Evolutionary conservation across 2,113 vertebrate genomes (phyloP), one percentile per base, ranked within the genome.

Genomic region (Nothobranchius furzeri): DNA sequence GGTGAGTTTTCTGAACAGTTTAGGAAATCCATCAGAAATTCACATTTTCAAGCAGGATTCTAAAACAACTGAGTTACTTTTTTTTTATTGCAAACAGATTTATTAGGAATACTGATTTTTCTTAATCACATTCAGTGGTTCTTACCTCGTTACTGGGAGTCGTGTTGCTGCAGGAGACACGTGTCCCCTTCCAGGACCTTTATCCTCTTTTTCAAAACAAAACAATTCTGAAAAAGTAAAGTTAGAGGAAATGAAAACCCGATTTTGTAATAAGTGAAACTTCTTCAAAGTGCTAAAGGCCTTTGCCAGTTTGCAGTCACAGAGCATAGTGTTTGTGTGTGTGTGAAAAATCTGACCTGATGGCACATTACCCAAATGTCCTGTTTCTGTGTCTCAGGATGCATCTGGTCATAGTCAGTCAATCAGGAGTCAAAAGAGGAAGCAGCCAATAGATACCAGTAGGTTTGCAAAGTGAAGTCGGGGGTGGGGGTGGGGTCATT

Each of bases 201-300:
- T 92, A 13, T 88, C 87, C 35, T 92, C 84, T 73, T 93, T 94
- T 79, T 95, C 92, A 35, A 93, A 90, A 78, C 90, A 91, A 85
- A 95, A 93, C 91, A 90, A 92, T 52, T 96, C 95, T 96, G 89
- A 65, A 87, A 77, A 75, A 80, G 47, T 55, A 2, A 80, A 68
- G 73, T 53, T 13, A 54, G 4, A 64, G 13, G 13, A 72, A 73
- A 66, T 49, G 4, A 45, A 12, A 30, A 74, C 2, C 5, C 14
- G 0, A 24, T 72, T 76, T 73, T 43, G 15, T 47, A 53, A 68
- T 37, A 3, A 37, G 25, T 9, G 35, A 47, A 1, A 56, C 42
- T 50, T 79, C 15, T 58, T 58, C 9, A 59, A 63, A 58, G 59
- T 64, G 3, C 15, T 30, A 60, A 70, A 77, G 24, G 55, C 7